These are phyloP conservation scores for Embiotoca jacksoni DNA, from an alignment of 2,113 vertebrate genomes.

Conservation along the genomic window DNA sequence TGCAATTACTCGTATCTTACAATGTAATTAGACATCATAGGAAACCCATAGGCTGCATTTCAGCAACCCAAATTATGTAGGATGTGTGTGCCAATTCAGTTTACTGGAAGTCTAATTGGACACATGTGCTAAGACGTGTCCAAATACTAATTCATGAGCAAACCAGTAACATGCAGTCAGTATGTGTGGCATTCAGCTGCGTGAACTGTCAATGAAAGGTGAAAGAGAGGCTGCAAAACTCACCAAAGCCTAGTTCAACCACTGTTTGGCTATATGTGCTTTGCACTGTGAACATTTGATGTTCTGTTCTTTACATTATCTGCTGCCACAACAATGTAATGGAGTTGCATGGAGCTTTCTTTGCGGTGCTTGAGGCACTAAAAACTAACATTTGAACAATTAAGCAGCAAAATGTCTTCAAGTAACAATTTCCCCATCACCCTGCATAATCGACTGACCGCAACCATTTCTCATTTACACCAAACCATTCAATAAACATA, in stretches of 20 bases:
- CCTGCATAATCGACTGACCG: background rate
- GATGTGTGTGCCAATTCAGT: constrained; percentile 56
- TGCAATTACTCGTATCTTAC: constrained; percentile 71
- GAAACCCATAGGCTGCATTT: constrained; percentile 63
- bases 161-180: constrained; percentile 27
- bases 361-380: background rate
- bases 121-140: constrained; percentile 64
- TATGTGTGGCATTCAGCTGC: constrained; percentile 37
- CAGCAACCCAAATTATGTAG: constrained; percentile 64
- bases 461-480: background rate
- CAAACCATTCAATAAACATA: too few relatives aligned
- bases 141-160: constrained; percentile 44
- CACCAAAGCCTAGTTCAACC: background rate
- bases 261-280: background rate
- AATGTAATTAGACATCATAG: constrained; percentile 74
- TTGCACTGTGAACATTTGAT: background rate
- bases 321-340: background rate
- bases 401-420: too few relatives aligned
- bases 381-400: background rate
- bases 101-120: constrained; percentile 71
- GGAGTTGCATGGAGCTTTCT: background rate
- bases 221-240: constrained; percentile 13
- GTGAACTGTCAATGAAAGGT: constrained; percentile 32
- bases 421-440: background rate
- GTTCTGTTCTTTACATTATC: background rate